A percentile compares a stretch with the other conserved stretches of the same genome.
Conservation (phyloP, 2,113 vertebrate species). For the Capreolus pygargus region DNA sequence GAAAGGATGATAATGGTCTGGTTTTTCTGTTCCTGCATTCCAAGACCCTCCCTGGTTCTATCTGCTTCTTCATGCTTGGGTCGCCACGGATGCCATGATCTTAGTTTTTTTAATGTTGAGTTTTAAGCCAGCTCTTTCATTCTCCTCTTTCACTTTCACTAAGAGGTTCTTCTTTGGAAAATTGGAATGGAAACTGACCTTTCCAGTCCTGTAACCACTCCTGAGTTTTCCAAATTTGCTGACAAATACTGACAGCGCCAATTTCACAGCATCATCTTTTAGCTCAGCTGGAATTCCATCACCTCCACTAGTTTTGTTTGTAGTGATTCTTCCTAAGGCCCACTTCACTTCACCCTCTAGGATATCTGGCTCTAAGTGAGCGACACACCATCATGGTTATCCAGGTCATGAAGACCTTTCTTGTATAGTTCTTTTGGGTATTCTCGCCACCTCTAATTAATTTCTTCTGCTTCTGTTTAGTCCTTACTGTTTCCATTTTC, state of each 20-base stretch:
- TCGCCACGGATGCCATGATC: neutral
- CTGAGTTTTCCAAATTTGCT: neutral
- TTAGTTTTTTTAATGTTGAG: neutral
- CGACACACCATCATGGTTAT: neutral
- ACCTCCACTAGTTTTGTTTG: neutral
- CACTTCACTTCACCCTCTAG: neutral
- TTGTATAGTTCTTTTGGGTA: neutral
- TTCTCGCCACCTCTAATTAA: neutral
- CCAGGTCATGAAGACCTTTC: neutral
- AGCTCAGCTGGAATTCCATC: neutral
- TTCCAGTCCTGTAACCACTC: neutral
- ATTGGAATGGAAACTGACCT: neutral
- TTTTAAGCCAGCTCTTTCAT: neutral
- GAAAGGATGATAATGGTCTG: neutral
- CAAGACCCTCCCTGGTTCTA: neutral
- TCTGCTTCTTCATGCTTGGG: neutral
- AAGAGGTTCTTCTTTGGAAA: neutral
- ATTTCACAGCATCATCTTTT: neutral
- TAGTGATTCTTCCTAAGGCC: neutral
- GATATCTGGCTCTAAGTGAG: neutral
- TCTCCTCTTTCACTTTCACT: neutral
- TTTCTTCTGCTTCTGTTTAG: neutral
- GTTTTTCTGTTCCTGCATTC: neutral
- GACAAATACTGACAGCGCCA: neutral
- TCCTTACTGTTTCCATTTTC: neutral